Evolutionary conservation across 1,140 invertebrate species (phyloP), one percentile per base, ranked within the genome.

Genomic region (Arion vulgaris): DNA sequence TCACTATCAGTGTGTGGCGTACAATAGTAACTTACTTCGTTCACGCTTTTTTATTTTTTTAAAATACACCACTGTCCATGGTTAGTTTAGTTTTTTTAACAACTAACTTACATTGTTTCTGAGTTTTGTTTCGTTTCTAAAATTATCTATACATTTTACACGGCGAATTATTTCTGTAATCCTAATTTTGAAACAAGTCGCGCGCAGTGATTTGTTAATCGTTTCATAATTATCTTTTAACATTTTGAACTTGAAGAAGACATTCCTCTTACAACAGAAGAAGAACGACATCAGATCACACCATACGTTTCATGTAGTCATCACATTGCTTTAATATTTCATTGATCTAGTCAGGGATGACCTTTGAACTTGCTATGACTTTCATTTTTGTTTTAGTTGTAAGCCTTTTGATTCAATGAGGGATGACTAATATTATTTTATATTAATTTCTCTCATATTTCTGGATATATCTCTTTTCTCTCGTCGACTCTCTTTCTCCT

Each of bases 221-320:
- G 23, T 73, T 45, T 66, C 62, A 39, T 73, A 28, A 41, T 73
- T 38, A 41, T 38, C 11, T 73, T 39, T 26, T 41, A 41, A 28
- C 71, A 73, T 41, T 39, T 73, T 73, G 13, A 49, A 73, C 34
- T 15, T 73, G 34, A n/a, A 41, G 32, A 28, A 41, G 19, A 73
- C 71, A 73, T 73, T 73, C 71, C 71, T 73, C 41, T 73, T 73
- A 39, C 71, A 73, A 73, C 41, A 73, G 71, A 49, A 73, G 71
- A n/a, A 73, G 71, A 73, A 39, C n/a, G 23, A 73, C 71, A 73
- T 11, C 71, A 49, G 26, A 11, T 41, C 28, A 36, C 32, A 77
- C 38, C 62, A 26, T 34, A 41, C 15, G 17, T 57, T 66, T 57
- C n/a, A 36, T 79, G 32, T 66, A 36, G 7, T 49, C 41, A 51